Conservation (phyloP, 2,888 invertebrate species). For the Pocota personata region DNA sequence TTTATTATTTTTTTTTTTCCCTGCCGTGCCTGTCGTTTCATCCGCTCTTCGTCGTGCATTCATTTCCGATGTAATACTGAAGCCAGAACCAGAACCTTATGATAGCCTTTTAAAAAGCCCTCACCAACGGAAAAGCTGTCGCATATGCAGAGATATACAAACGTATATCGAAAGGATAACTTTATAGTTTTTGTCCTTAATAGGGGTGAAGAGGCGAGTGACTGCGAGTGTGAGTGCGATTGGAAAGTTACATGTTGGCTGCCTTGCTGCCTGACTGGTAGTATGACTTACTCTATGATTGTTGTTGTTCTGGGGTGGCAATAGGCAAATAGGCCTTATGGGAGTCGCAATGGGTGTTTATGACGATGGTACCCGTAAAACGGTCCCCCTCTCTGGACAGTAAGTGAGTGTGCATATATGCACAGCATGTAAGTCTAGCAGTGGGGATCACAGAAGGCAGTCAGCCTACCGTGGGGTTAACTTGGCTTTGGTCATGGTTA, state of each 20-base stretch:
- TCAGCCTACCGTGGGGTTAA: conserved; percentile 58
- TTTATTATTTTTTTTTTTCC: background rate
- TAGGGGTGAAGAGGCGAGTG: conserved; percentile 46
- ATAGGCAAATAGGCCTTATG: conserved; percentile 54
- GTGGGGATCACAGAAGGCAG: conserved; percentile 40
- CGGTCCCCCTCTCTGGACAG: background rate
- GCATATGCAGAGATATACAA: conserved; percentile 59
- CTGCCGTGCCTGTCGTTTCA: background rate
- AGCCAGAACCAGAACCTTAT: conserved; percentile 28
- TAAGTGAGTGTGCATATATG: conserved; percentile 3
- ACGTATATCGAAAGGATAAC: conserved; percentile 55
- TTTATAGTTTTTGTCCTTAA: conserved; percentile 67
- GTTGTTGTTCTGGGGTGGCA: conserved; percentile 38
- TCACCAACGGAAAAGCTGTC: conserved; percentile 66
- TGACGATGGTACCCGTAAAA: conserved; percentile 15
- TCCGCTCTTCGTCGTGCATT: background rate
- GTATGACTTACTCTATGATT: conserved; percentile 42
- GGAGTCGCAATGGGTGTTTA: conserved; percentile 47
- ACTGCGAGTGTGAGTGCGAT: conserved; percentile 48
- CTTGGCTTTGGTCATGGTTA: conserved; percentile 71
- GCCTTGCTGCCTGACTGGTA: conserved; percentile 24
- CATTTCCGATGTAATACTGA: conserved; percentile 47
- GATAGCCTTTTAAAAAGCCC: conserved; percentile 63
- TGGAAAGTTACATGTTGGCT: conserved; percentile 63
- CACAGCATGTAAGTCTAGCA: conserved; percentile 47